These are phyloP conservation scores for Scaptomyza tumidula DNA, from an alignment of 2,888 invertebrate species.

Conservation along the genomic window DNA sequence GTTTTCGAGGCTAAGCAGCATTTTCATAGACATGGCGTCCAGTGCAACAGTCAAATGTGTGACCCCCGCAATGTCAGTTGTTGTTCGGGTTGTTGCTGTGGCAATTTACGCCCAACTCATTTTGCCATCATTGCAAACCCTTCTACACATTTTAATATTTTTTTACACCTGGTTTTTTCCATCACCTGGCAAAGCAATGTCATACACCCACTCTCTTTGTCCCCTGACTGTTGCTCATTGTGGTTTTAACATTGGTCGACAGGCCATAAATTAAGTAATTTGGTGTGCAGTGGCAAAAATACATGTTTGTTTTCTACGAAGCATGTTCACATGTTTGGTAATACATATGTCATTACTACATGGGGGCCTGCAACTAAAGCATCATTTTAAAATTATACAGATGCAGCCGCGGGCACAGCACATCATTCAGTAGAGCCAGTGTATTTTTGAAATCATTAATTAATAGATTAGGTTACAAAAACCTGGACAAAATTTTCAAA, in stretches of 20 bases:
- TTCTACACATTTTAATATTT: conserved; percentile 50
- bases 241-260: conserved; percentile 33
- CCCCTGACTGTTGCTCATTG: conserved; percentile 27
- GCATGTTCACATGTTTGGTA: neutral
- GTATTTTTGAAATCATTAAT: conserved; percentile 4
- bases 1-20: conserved; percentile 74
- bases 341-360: neutral
- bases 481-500: neutral
- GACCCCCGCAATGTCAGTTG: conserved; percentile 39
- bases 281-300: conserved; percentile 35
- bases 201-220: conserved; percentile 25
- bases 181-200: conserved; percentile 46
- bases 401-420: conserved; percentile 3
- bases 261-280: conserved; percentile 61
- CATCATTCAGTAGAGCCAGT: conserved; percentile 3
- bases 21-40: conserved; percentile 52
- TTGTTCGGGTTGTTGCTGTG: conserved; percentile 25
- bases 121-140: conserved; percentile 62
- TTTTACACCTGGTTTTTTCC: conserved; percentile 29
- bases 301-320: neutral
- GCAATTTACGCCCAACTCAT: conserved; percentile 63
- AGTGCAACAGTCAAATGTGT: conserved; percentile 43
- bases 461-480: conserved; percentile 8
- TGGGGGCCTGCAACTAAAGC: neutral
- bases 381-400: conserved; percentile 8